phyloP scores from a whole-genome alignment of 2,888 invertebrate genomes.

The Uropetala carovei region DNA sequence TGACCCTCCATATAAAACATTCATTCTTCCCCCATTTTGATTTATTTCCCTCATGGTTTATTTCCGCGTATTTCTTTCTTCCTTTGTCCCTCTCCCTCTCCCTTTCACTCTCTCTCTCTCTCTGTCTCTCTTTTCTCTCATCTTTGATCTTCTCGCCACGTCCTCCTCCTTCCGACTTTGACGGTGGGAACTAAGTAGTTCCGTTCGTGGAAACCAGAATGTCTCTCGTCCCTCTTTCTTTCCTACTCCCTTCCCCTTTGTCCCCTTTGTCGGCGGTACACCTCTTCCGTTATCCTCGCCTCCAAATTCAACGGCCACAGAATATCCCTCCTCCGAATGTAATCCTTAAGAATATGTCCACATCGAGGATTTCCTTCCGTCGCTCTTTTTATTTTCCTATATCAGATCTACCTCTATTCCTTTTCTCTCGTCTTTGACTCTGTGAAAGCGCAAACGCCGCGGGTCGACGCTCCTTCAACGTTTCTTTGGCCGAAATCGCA shows the following conservation, averaged over 20 bases:
- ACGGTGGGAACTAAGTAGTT: constrained; percentile 5
- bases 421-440: too few relatives aligned
- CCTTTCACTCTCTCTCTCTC: background rate
- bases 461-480: too few relatives aligned
- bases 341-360: background rate
- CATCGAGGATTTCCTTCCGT: background rate
- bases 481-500: too few relatives aligned
- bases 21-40: too few relatives aligned
- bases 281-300: background rate
- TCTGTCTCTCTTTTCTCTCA: background rate
- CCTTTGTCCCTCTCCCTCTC: background rate
- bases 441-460: too few relatives aligned
- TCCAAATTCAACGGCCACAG: background rate
- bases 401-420: too few relatives aligned
- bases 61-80: background rate
- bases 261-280: background rate
- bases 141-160: background rate
- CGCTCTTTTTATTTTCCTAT: too few relatives aligned
- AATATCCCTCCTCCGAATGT: background rate
- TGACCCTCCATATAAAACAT: too few relatives aligned
- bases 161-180: background rate
- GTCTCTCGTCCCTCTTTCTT: background rate
- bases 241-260: background rate
- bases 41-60: background rate
- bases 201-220: constrained; percentile 20